These are phyloP conservation scores for Brachystomella parvula DNA, from an alignment of 1,140 invertebrate genomes.

Conservation along the genomic window DNA sequence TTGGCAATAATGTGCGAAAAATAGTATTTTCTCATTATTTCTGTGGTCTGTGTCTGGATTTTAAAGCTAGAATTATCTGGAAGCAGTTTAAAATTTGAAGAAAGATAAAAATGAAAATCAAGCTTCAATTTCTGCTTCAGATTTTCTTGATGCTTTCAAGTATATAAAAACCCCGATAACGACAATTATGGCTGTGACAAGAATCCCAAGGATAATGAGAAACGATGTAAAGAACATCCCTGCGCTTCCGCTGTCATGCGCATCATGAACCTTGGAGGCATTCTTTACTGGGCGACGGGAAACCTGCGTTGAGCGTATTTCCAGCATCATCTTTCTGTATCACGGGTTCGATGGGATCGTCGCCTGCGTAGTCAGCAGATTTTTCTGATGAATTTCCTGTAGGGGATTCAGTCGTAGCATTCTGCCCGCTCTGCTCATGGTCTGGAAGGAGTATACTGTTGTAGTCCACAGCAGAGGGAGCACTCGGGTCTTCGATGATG, in stretches of 20 bases:
- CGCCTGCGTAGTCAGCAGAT: neutral
- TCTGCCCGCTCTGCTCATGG: too few species aligned
- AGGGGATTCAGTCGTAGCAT: too few species aligned
- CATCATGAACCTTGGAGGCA: neutral
- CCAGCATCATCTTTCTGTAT: neutral
- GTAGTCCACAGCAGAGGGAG: too few species aligned
- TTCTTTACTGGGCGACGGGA: neutral
- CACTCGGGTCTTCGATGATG: too few species aligned
- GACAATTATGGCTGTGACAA: neutral
- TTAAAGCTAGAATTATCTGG: too few species aligned
- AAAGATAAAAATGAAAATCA: neutral
- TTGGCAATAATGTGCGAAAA: too few species aligned
- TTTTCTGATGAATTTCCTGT: too few species aligned
- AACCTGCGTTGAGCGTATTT: neutral
- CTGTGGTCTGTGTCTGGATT: too few species aligned
- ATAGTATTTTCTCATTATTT: too few species aligned
- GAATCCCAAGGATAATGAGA: neutral
- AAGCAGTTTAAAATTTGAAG: too few species aligned
- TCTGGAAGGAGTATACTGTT: too few species aligned
- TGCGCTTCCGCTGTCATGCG: neutral
- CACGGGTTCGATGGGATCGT: neutral
- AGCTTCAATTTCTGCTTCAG: neutral
- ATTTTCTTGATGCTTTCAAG: neutral
- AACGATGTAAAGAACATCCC: constrained; percentile 1
- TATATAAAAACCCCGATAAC: neutral